Conservation (phyloP, 2,797 vertebrate genomes). For the Molothrus ater region DNA sequence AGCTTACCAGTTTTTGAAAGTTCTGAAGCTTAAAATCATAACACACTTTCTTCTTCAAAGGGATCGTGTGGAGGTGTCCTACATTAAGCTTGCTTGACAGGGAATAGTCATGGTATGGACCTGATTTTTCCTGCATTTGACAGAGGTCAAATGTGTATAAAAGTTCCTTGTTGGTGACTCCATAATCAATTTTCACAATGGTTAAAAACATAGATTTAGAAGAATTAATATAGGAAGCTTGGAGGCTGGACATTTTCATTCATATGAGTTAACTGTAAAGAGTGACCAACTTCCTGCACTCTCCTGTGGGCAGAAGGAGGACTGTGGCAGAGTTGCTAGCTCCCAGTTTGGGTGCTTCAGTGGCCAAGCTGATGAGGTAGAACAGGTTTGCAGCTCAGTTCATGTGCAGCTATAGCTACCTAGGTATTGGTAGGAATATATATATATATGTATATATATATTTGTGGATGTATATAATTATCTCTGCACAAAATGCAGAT, state of each 20-base stretch:
- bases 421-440: too few relatives aligned
- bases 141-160: background rate
- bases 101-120: background rate
- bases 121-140: background rate
- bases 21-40: background rate
- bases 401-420: background rate
- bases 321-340: background rate
- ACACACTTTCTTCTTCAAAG: background rate
- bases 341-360: background rate
- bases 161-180: background rate
- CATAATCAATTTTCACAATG: background rate
- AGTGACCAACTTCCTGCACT: background rate
- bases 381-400: background rate
- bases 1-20: background rate
- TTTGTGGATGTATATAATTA: background rate
- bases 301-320: background rate
- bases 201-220: background rate
- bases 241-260: background rate
- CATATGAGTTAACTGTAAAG: background rate
- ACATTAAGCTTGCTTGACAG: background rate
- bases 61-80: background rate
- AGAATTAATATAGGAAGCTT: background rate
- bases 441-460: accelerated
- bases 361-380: background rate
- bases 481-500: background rate